Conservation (phyloP, 2,113 vertebrate species). For the Lates calcarifer region DNA sequence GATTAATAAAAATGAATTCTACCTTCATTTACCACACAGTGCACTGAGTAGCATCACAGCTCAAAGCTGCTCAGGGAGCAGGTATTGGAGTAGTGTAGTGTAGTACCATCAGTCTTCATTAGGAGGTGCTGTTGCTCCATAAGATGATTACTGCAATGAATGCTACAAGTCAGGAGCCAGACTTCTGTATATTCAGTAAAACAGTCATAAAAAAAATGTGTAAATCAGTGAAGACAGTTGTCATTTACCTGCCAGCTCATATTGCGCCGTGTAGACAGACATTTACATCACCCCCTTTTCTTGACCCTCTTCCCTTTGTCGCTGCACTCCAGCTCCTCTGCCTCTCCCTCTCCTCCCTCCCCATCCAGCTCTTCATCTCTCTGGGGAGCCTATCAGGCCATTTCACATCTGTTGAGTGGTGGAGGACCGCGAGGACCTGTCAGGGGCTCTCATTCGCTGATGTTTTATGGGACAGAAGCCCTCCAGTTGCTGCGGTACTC, state of each 20-base stretch:
- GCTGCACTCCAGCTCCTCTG: neutral
- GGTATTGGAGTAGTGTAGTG: neutral
- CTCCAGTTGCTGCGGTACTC: slow-evolving; percentile 57
- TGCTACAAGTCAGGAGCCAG: slow-evolving; percentile 16
- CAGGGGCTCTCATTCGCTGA: slow-evolving; percentile 57
- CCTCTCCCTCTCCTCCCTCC: slow-evolving; percentile 14
- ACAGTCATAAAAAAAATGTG: slow-evolving; percentile 13
- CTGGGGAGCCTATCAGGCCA: slow-evolving; percentile 62
- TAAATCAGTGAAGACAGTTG: slow-evolving; percentile 15
- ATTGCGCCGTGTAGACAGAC: neutral
- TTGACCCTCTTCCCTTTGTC: neutral
- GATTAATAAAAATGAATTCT: neutral
- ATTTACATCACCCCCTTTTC: neutral
- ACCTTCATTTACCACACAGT: neutral
- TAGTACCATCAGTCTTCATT: slow-evolving; percentile 38
- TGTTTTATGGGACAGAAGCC: slow-evolving; percentile 69
- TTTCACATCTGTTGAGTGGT: slow-evolving; percentile 72
- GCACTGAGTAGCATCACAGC: neutral
- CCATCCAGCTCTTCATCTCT: slow-evolving; percentile 50
- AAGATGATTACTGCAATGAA: slow-evolving; percentile 24
- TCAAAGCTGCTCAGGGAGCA: neutral
- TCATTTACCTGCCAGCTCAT: slow-evolving; percentile 26
- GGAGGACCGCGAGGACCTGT: slow-evolving; percentile 62
- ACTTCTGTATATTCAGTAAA: slow-evolving; percentile 25
- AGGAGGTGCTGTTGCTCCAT: slow-evolving; percentile 40